These are phyloP conservation scores for Drosophila fungiperda DNA, from an alignment of 2,888 invertebrate genomes.

Conservation along the genomic window DNA sequence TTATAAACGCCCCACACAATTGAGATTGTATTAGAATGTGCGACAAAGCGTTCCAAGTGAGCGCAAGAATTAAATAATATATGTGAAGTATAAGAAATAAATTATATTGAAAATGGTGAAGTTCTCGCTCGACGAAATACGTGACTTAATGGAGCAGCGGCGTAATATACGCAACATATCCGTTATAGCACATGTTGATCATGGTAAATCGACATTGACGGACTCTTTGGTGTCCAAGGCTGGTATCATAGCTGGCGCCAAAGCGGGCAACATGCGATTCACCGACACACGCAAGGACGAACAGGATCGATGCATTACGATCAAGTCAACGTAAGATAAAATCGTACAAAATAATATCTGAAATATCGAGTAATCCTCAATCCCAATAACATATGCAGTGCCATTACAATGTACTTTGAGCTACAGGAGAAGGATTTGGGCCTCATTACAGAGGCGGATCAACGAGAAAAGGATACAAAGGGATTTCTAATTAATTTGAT, in stretches of 20 bases:
- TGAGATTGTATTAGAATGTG: neutral
- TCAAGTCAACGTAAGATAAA: constrained; percentile 93
- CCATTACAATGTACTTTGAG: constrained; percentile 99
- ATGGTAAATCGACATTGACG: constrained; percentile 99
- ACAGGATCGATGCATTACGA: constrained; percentile 99
- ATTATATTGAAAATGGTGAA: constrained; percentile 37
- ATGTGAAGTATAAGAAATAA: neutral
- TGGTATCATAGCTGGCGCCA: constrained; percentile 99
- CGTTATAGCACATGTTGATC: constrained; percentile 99
- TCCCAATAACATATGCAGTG: constrained; percentile 87
- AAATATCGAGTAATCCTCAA: neutral
- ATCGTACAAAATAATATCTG: neutral
- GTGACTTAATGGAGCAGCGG: constrained; percentile 99
- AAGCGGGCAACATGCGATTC: constrained; percentile 99
- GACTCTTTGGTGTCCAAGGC: constrained; percentile 99
- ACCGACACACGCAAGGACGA: constrained; percentile 99
- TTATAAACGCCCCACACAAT: constrained; percentile 19
- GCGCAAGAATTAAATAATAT: constrained; percentile 10
- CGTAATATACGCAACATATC: constrained; percentile 99
- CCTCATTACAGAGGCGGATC: constrained; percentile 96
- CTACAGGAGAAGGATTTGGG: constrained; percentile 96
- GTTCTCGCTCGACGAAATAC: constrained; percentile 88
- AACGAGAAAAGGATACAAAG: constrained; percentile 94
- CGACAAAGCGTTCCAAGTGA: constrained; percentile 1
- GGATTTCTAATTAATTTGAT: constrained; percentile 99